Base-by-base conservation (phyloP, 2,888 invertebrate species). In the Salticus scenicus region DNA sequence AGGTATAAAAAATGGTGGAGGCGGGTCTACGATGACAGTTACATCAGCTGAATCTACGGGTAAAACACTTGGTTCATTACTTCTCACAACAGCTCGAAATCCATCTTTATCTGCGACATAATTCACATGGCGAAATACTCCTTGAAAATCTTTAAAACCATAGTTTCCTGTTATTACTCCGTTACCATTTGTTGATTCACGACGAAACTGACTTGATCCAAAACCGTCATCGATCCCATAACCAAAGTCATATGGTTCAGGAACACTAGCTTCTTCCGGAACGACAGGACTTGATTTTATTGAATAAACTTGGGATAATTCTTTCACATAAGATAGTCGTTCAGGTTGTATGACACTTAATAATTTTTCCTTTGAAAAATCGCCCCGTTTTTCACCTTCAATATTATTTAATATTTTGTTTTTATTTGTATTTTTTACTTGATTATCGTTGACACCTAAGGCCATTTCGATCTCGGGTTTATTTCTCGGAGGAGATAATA, bases 71-170 rank as follows among this genome's bases (percentile, higher is more conserved):
- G 86, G 86, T 31, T 86, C 86, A 66, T 86, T 86, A 0, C 80
- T 72, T 47, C 71, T 71, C 12, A 86, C 17, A 30, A 80, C 72
- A 57, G 86, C 79, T 42, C 64, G 80, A 51, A 80, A 86, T 17
- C 86, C 86, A 67, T 70, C 57, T 31, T 76, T 37, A 71, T 86
- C 86, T 24, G 80, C 86, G 0, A 71, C 42, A 57, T 86, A 86
- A 33, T 86, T 71, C 1, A 86, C 86, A 27, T 72, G 80, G 0
- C 80, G 72, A 14, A 63, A 86, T 7, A 86, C 30, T 24, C 86
- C 86, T 66, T 86, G 71, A 37, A 28, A 80, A 47, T 86, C 86
- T 28, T 76, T 72, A 24, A 80, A 86, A n/a, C 86, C 86, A 42
- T 86, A 86, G 20, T 69, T 80, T 1, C 86, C 86, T 57, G 33